These are phyloP conservation scores for Arge pagana DNA, from an alignment of 2,888 invertebrate genomes.

Conservation along the genomic window DNA sequence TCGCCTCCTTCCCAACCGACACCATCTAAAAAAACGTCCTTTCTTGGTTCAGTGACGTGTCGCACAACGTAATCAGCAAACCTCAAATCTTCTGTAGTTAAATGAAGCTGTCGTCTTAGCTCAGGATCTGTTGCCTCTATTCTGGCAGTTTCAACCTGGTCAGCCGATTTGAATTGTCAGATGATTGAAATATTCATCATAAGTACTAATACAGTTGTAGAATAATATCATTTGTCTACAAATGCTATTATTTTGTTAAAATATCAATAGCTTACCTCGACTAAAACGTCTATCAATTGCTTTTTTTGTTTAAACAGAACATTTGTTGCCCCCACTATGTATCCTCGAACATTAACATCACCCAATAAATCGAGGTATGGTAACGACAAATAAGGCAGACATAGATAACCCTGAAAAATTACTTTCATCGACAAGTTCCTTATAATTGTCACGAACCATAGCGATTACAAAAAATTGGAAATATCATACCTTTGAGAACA, in stretches of 20 bases:
- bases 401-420: slow-evolving; percentile 79
- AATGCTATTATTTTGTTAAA: too few species aligned
- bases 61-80: slow-evolving; percentile 93
- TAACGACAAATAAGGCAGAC: slow-evolving; percentile 93
- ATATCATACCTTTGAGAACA: slow-evolving; percentile 77
- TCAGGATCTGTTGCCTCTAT: slow-evolving; percentile 83
- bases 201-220: too few species aligned
- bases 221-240: neutral
- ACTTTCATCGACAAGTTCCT: slow-evolving; percentile 24
- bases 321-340: slow-evolving; percentile 96
- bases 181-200: slow-evolving; percentile 6
- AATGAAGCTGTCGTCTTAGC: slow-evolving; percentile 78
- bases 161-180: too few species aligned
- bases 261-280: slow-evolving; percentile 68
- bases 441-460: too few species aligned
- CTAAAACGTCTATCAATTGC: slow-evolving; percentile 87
- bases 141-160: slow-evolving; percentile 80
- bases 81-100: slow-evolving; percentile 92
- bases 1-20: slow-evolving; percentile 92
- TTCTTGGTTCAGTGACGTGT: slow-evolving; percentile 66
- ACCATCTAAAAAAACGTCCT: slow-evolving; percentile 74
- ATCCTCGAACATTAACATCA: slow-evolving; percentile 83
- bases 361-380: slow-evolving; percentile 91
- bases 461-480: too few species aligned
- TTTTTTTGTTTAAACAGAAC: slow-evolving; percentile 96